Percentiles rank a stretch among this genome's conserved stretches.
phyloP scores from a whole-genome alignment of 23 tunicate genomes.

The Botrylloides violaceus region DNA sequence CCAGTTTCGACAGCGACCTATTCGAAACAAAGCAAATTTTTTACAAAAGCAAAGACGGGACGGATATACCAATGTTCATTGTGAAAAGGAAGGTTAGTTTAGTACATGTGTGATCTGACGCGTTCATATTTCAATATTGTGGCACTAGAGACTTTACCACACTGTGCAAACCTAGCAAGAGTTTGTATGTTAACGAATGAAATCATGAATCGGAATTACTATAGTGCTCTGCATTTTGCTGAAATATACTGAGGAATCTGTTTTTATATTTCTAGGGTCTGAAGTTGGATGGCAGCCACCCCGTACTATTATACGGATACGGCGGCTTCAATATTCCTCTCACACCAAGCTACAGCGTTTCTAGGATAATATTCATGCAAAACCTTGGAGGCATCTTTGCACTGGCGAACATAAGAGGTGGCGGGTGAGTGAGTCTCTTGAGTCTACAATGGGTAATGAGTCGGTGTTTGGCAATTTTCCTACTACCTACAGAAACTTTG shows the following conservation, averaged over 20 bases:
- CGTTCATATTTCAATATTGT: no score
- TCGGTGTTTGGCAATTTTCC: no score
- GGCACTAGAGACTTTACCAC: no score
- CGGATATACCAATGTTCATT: slow-evolving; percentile 98
- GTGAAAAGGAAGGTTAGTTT: slow-evolving; percentile 65
- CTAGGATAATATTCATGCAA: slow-evolving; percentile 71
- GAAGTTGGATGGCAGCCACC: slow-evolving; percentile 55
- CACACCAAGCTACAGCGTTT: slow-evolving; percentile 91
- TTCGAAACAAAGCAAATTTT: slow-evolving; percentile 90
- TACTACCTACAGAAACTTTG: no score
- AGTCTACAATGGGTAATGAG: no score
- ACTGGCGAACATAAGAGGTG: slow-evolving; percentile 97
- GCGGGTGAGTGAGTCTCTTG: slow-evolving; percentile 85
- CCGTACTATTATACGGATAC: slow-evolving; percentile 88
- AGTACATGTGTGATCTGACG: no score
- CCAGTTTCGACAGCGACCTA: slow-evolving; percentile 60
- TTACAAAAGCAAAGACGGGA: slow-evolving; percentile 93
- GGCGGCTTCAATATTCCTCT: slow-evolving; percentile 96
- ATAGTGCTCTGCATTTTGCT: no score
- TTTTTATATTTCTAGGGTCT: slow-evolving; percentile 65
- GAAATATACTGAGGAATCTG: no score
- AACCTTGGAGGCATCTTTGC: slow-evolving; percentile 80
- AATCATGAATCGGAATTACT: no score
- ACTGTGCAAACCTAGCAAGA: no score
- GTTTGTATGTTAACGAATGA: no score